Base-by-base conservation (phyloP, 2,888 invertebrate species). In the Sarcophaga subvicina region DNA sequence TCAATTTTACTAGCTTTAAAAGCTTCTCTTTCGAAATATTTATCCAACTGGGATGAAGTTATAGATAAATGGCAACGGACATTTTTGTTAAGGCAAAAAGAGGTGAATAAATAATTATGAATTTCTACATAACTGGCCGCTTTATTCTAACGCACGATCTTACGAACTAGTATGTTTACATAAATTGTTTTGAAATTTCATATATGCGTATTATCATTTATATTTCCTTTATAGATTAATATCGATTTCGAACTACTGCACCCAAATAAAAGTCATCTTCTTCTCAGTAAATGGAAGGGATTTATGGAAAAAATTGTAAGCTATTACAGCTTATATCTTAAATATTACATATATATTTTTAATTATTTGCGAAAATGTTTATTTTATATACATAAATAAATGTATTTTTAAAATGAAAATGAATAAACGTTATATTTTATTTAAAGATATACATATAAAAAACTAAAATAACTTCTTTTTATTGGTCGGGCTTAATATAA, bases 201-300 rank as follows among this genome's bases (percentile, higher is more conserved):
- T 10, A 66, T 12, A 37, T 76, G 6, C 37, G 4, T 27, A 27
- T 27, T 27, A 27, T 27, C 5, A 27, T 27, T 20, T 60, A 20
- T 45, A 14, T 37, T 73, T 37, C 71, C 20, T 62, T 37, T 79
- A 10, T 59, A 79, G 73, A 83, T 79, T 27, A 70, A 83, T 49
- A 83, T 83, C 14, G 83, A 73, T 47, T 73, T 79, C 6, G 47
- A 83, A 25, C 20, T 83, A 27, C 17, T 77, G 12, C 22, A 76
- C 66, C 71, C 71, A 4, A 77, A 71, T 47, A 83, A 83, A 83
- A 47, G 17, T 3, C 63, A 84, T 25, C 45, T 73, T 12, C 83
- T 84, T 47, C 71, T 84, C 47, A 75, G 60, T 59, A 80, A 88
- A 81, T 86, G 85, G 83, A 81, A 49, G 4, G 75, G 27, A 37